These are phyloP conservation scores for Pagetopsis macropterus DNA, from an alignment of 2,797 vertebrate species.

Conservation along the genomic window DNA sequence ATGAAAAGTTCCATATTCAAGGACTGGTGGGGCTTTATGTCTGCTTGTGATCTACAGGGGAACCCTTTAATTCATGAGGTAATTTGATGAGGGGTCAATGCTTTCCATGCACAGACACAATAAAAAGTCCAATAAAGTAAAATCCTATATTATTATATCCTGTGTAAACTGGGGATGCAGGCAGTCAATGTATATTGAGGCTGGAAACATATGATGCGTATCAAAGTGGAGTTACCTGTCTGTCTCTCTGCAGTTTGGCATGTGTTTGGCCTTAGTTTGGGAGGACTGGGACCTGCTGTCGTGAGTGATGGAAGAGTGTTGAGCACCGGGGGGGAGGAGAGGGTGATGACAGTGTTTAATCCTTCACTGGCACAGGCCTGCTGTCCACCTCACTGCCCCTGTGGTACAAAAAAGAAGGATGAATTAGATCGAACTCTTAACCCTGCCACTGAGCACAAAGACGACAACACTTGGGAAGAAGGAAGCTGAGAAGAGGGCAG, in stretches of 20 bases:
- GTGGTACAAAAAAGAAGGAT: conserved; percentile 8
- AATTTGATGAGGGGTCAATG: conserved; percentile 63
- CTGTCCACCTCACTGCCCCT: conserved; percentile 42
- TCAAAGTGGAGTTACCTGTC: conserved; percentile 57
- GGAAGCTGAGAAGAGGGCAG: conserved; percentile 42
- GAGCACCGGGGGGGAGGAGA: conserved; percentile 48
- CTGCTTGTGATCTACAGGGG: conserved; percentile 33
- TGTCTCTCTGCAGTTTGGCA: conserved; percentile 47
- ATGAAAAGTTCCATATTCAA: conserved; percentile 37
- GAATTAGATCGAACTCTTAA: conserved; percentile 55
- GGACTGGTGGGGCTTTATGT: conserved; percentile 24
- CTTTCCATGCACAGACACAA: conserved; percentile 43
- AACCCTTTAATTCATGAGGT: conserved; percentile 54
- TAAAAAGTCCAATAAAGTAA: conserved; percentile 45
- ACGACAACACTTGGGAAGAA: conserved; percentile 4
- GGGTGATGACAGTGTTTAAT: conserved; percentile 71
- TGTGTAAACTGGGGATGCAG: not conserved
- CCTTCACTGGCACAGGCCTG: conserved; percentile 46
- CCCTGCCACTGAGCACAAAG: conserved; percentile 30
- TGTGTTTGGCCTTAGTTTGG: conserved; percentile 61
- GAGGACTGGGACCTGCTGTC: conserved; percentile 62
- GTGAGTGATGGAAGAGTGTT: conserved; percentile 58
- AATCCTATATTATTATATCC: conserved; percentile 35
- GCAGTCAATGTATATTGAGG: not conserved
- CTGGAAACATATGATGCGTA: conserved; percentile 55